Evolutionary conservation across 2,888 invertebrate species (phyloP).

Genomic region (Patella depressa): DNA sequence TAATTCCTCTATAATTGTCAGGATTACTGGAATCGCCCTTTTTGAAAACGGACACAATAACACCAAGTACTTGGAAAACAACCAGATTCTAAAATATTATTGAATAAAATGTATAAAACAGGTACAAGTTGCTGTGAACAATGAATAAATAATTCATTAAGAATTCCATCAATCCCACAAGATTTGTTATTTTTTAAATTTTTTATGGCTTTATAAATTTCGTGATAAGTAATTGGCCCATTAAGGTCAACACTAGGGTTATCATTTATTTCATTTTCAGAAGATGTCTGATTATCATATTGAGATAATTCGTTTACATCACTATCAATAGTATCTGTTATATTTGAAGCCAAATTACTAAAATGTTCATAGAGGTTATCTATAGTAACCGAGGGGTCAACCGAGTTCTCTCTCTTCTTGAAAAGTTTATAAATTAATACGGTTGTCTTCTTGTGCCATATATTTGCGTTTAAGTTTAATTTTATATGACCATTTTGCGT

Average conservation of each 20-base stretch:
- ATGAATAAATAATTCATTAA: slow-evolving; percentile 30
- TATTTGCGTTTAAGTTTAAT: not conserved
- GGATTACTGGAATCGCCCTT: slow-evolving; percentile 29
- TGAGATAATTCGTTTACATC: not conserved
- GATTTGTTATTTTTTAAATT: slow-evolving; percentile 20
- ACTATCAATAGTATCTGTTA: not conserved
- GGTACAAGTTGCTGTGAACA: slow-evolving; percentile 20
- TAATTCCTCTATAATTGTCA: slow-evolving; percentile 36
- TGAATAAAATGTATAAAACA: slow-evolving; percentile 22
- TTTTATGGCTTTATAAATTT: slow-evolving; percentile 17
- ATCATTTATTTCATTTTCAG: not conserved
- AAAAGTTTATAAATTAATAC: not conserved
- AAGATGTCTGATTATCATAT: not conserved
- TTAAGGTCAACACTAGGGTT: slow-evolving; percentile 11
- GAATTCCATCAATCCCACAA: slow-evolving; percentile 19
- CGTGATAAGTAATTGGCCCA: slow-evolving; percentile 6
- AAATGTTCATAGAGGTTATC: not conserved
- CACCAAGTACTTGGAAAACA: slow-evolving; percentile 26
- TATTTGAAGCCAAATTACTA: not conserved
- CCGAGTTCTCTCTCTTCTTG: not conserved
- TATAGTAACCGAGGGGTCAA: not conserved
- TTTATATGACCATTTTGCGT: not conserved
- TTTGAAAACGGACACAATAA: slow-evolving; percentile 32
- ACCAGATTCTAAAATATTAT: slow-evolving; percentile 28
- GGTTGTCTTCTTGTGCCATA: not conserved